Percentiles rank a stretch among this genome's conserved stretches.
Conservation (phyloP, 1,140 invertebrate species). For the Tetramorium simillimum region DNA sequence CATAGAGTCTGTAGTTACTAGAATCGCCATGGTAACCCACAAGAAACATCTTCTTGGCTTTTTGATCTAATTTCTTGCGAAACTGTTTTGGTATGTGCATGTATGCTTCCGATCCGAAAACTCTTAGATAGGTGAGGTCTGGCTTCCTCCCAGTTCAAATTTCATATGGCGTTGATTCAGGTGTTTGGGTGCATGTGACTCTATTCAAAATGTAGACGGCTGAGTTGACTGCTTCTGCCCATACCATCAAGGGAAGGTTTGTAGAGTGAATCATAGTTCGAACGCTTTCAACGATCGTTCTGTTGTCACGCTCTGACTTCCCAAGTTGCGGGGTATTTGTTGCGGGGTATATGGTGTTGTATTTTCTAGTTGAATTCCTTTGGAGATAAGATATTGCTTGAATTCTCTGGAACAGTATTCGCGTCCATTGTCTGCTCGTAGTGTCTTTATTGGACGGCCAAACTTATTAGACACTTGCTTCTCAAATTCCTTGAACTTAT, state of each 20-base stretch:
- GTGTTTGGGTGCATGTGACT: neutral
- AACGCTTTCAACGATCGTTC: neutral
- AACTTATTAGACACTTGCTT: neutral
- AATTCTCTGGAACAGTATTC: neutral
- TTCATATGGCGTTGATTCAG: neutral
- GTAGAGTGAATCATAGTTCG: neutral
- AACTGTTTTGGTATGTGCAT: neutral
- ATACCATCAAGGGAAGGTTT: neutral
- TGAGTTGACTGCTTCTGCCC: neutral
- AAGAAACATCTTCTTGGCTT: neutral
- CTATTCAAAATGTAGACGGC: neutral
- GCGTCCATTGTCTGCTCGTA: neutral
- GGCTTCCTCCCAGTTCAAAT: neutral
- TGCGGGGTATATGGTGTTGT: neutral
- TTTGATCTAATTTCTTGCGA: neutral
- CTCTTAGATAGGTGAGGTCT: neutral
- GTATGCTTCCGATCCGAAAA: neutral
- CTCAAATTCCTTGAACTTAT: neutral
- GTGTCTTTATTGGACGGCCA: neutral
- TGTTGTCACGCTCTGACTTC: neutral
- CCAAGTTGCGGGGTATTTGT: too few species aligned
- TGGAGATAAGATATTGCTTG: neutral
- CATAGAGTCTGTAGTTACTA: neutral
- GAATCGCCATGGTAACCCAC: slow-evolving; percentile 1
- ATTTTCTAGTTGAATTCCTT: neutral